Conservation (phyloP, 2,888 invertebrate species). For the Xanthorhoe spadicearia region DNA sequence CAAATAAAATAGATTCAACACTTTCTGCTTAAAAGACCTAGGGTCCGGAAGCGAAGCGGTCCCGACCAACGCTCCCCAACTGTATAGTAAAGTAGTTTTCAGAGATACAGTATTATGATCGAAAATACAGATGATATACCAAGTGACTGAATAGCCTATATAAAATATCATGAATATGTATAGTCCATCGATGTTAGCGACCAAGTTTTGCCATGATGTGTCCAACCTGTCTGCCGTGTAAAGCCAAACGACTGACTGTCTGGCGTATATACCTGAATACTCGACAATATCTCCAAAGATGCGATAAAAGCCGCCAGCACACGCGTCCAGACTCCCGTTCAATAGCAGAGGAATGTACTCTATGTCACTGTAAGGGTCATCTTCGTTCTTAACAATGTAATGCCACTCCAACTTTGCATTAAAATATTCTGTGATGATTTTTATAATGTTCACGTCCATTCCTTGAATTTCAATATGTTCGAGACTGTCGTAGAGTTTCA, state of each 20-base stretch:
- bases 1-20: slow-evolving; percentile 62
- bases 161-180: slow-evolving; percentile 68
- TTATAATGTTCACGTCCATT: slow-evolving; percentile 64
- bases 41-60: slow-evolving; percentile 57
- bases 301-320: slow-evolving; percentile 69
- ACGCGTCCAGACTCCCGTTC: slow-evolving; percentile 66
- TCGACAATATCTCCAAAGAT: slow-evolving; percentile 63
- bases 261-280: slow-evolving; percentile 68
- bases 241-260: slow-evolving; percentile 63
- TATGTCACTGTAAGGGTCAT: slow-evolving; percentile 47
- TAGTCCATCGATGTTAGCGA: slow-evolving; percentile 56
- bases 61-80: slow-evolving; percentile 68
- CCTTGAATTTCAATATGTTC: slow-evolving; percentile 48
- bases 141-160: slow-evolving; percentile 55
- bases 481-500: slow-evolving; percentile 56
- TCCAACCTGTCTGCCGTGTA: slow-evolving; percentile 59
- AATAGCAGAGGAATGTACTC: slow-evolving; percentile 56
- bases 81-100: slow-evolving; percentile 54
- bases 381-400: slow-evolving; percentile 55
- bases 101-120: slow-evolving; percentile 54
- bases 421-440: slow-evolving; percentile 62
- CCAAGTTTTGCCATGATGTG: slow-evolving; percentile 63
- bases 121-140: slow-evolving; percentile 56
- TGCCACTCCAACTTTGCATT: slow-evolving; percentile 61
- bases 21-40: slow-evolving; percentile 62